These are phyloP conservation scores for Malaclemys terrapin DNA, from an alignment of 2,113 vertebrate species.

Conservation along the genomic window DNA sequence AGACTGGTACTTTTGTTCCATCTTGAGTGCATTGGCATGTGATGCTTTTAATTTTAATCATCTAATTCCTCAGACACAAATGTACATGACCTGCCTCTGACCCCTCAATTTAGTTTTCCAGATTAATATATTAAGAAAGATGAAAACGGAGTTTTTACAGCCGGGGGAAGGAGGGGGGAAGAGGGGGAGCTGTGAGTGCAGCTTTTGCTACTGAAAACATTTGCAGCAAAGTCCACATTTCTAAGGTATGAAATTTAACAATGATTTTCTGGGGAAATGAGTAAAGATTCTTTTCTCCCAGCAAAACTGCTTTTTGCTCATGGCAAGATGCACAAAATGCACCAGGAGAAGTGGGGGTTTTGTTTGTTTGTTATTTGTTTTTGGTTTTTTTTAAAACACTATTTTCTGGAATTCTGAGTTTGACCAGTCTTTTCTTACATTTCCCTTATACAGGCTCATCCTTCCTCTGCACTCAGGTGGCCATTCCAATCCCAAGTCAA, in stretches of 20 bases:
- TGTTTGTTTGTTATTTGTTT: no score
- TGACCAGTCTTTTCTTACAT: neutral
- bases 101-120: neutral
- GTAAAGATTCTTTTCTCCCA: neutral
- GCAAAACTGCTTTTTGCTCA: neutral
- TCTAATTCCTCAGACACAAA: neutral
- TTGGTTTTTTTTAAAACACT: no score
- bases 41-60: conserved; percentile 22
- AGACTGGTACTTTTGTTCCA: conserved; percentile 18
- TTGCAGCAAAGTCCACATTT: conserved; percentile 9
- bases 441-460: neutral
- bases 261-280: neutral
- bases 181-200: neutral
- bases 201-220: conserved; percentile 4
- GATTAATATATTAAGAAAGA: conserved; percentile 29
- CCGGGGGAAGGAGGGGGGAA: neutral
- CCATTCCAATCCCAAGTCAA: neutral
- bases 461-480: neutral
- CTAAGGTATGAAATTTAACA: neutral
- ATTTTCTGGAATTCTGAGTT: neutral
- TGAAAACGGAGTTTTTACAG: conserved; percentile 26
- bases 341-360: neutral
- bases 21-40: neutral
- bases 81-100: conserved; percentile 26
- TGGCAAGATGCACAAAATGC: neutral